Evolutionary conservation across 2,797 vertebrate genomes (phyloP).

Genomic region (Eutrigla gurnardus): DNA sequence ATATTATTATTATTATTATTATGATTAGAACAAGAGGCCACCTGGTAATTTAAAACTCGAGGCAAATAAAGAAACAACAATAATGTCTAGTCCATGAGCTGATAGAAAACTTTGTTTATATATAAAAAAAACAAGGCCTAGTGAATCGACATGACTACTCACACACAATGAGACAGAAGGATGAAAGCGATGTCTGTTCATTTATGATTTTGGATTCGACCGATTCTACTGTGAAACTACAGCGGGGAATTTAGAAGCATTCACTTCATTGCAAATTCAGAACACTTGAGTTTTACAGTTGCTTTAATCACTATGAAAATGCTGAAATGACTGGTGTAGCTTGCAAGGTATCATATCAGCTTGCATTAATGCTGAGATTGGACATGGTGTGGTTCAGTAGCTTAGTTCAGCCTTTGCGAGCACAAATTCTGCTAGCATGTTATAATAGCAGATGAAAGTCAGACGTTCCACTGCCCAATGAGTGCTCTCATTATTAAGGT

Average conservation of each 20-base stretch:
- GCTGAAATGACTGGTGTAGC: slow-evolving; percentile 66
- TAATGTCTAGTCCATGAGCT: background rate
- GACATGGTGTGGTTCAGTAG: slow-evolving; percentile 74
- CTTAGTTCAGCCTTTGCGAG: slow-evolving; percentile 73
- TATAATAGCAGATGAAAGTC: slow-evolving; percentile 79
- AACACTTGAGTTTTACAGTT: slow-evolving; percentile 65
- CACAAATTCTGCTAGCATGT: slow-evolving; percentile 71
- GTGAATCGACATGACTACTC: background rate
- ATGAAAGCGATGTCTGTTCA: slow-evolving; percentile 50
- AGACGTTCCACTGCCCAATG: slow-evolving; percentile 74
- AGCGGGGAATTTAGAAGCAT: slow-evolving; percentile 36
- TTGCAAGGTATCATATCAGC: slow-evolving; percentile 72
- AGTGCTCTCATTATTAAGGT: slow-evolving; percentile 78
- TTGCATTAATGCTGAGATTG: slow-evolving; percentile 71
- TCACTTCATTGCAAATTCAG: slow-evolving; percentile 64
- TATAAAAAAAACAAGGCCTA: slow-evolving; percentile 2
- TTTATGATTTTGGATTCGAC: slow-evolving; percentile 39
- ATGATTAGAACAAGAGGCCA: no score
- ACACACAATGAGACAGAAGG: slow-evolving; percentile 7
- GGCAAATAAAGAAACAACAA: slow-evolving; percentile 2
- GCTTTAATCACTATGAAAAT: slow-evolving; percentile 75
- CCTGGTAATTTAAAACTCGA: background rate
- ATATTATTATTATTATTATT: no score
- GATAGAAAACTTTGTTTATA: slow-evolving; percentile 16
- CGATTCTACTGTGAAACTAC: slow-evolving; percentile 35